Evolutionary conservation across 2,113 vertebrate species (phyloP).

Genomic region (Plotosus lineatus): DNA sequence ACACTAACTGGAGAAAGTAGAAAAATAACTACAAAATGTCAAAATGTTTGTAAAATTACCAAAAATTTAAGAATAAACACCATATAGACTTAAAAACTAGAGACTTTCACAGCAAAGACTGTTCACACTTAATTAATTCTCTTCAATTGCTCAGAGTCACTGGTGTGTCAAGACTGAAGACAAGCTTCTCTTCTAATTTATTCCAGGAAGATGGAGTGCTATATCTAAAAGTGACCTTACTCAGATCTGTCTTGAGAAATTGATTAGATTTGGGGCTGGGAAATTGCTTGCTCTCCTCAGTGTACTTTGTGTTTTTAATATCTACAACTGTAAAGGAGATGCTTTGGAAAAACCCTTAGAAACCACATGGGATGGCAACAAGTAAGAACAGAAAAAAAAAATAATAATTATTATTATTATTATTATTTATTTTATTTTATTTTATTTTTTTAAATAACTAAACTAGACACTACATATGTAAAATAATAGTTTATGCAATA

Average conservation of each 20-base stretch:
- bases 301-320: background rate
- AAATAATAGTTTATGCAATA: background rate
- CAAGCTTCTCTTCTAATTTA: slow-evolving; percentile 30
- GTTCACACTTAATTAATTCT: slow-evolving; percentile 28
- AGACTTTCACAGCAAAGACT: background rate
- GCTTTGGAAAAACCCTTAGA: background rate
- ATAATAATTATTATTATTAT: too few relatives aligned
- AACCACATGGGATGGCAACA: background rate
- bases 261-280: background rate
- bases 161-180: slow-evolving; percentile 14
- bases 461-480: background rate
- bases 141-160: slow-evolving; percentile 12
- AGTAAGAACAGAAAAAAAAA: background rate
- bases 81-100: background rate
- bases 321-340: background rate
- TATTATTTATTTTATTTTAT: too few relatives aligned
- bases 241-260: background rate
- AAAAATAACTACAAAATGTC: background rate
- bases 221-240: slow-evolving; percentile 23
- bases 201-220: slow-evolving; percentile 26
- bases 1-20: background rate
- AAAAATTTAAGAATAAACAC: background rate
- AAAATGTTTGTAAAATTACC: background rate
- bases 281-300: background rate
- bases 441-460: too few relatives aligned